Evolutionary conservation across 2,888 invertebrate genomes (phyloP), one percentile per base, ranked within the genome.

Genomic region (Phytoseiulus persimilis): DNA sequence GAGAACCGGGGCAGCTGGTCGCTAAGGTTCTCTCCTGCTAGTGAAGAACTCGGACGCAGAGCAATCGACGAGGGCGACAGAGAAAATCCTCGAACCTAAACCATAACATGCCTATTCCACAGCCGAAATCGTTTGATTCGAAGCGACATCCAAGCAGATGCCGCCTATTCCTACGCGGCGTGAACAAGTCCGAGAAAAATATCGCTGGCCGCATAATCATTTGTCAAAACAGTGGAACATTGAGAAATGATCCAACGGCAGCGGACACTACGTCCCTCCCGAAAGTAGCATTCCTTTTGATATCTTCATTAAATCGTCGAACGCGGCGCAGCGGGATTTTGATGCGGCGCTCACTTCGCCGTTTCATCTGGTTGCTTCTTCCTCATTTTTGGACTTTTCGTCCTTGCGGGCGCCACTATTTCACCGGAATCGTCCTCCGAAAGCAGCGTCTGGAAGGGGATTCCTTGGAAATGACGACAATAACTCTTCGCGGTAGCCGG

Each of bases 161-260:
- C n/a, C n/a, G n/a, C n/a, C 65, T 65, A 1, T 65, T 65, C 18
- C 23, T 65, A 2, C 65, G 65, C 28, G 65, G 18, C 65, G 5
- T 18, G 18, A 65, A 65, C 1, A 18, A 23, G 2, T 23, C 9
- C 65, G 65, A 14, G 14, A 18, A 28, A 14, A 28, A 65, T 1
- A 65, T 6, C 65, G 65, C 2, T 65, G 65, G 65, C 65, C 65
- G 65, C 65, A 65, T 65, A 65, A 65, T 65, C 65, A 65, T 65
- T 65, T 65, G 65, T 65, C 65, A 65, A 65, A 65, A 65, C 65
- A 65, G 65, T 65, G 65, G 65, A 65, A 65, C 65, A 65, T 65
- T 65, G 65, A 65, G 65, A 28, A 65, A 65, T 65, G 65, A 65
- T 65, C 65, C 18, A 65, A 65, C 65, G 65, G 65, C 65, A 65